Base-by-base conservation (phyloP, 2,888 invertebrate genomes). In the Nymphalis urticae region DNA sequence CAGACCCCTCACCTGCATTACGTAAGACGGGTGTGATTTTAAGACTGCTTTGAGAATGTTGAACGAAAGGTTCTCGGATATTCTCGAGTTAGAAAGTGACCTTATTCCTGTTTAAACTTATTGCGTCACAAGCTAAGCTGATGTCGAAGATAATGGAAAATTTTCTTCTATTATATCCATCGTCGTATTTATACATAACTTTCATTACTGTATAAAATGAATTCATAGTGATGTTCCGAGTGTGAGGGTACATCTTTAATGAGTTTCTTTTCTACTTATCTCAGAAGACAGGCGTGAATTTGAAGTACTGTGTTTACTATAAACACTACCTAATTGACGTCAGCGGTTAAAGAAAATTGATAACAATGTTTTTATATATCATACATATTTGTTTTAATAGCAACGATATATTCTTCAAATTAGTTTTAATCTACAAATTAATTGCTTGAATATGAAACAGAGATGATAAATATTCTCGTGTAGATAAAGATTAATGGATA, bases 1-100 rank as follows among this genome's bases (percentile, higher is more conserved):
- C 36, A 5, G 62, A 63, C 74, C 74, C 76, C 76, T 76, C 79
- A 85, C 87, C 88, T 85, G 85, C 82, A 82, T 89, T 89, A 89
- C 87, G 85, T 88, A 90, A 90, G 80, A 80, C 80, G 82, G 80
- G 71, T 64, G 83, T 83, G 83, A 80, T 78, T 81, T 74, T 79
- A 76, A 64, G 59, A 59, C 75, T 68, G 71, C 64, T 62, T 62
- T 56, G 54, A 53, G 56, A 66, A 62, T 42, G 60, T 60, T 66
- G 61, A 66, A 66, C n/a, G 24, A 42, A 51, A 51, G 47, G 19
- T 51, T 60, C 32, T 56, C 19, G 19, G 17, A 56, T 21, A 21
- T 56, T 51, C n/a, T 59, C 42, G 13, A n/a, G 27, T 36, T 58
- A 58, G 58, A 58, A 58, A 58, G 58, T 58, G 10, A 42, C 42